These are phyloP conservation scores for Daubentonia madagascariensis DNA, from an alignment of 2,113 vertebrate species.

Conservation along the genomic window DNA sequence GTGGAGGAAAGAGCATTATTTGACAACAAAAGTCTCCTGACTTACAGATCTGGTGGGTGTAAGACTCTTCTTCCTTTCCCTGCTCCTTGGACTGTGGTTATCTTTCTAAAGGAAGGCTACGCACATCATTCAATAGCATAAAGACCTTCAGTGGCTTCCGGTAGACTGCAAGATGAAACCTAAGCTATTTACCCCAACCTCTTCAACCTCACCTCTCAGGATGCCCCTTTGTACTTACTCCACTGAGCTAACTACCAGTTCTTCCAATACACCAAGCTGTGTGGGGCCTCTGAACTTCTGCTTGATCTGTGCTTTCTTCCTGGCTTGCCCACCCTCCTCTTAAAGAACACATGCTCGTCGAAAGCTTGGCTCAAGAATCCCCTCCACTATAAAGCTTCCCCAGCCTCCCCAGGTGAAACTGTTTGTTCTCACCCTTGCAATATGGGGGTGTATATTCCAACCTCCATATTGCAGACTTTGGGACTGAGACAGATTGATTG, in stretches of 20 bases:
- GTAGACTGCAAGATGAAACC: neutral
- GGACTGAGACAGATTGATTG: neutral
- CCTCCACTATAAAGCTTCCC: neutral
- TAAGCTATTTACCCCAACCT: neutral
- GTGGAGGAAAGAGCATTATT: conserved; percentile 28
- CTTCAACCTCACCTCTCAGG: neutral
- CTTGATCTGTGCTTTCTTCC: neutral
- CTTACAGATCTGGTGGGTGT: neutral
- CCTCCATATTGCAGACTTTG: neutral
- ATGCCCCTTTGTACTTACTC: neutral
- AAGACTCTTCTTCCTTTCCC: neutral
- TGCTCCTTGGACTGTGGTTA: neutral
- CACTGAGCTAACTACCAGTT: neutral
- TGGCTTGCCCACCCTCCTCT: neutral
- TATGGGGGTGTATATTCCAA: neutral
- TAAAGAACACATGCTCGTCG: neutral
- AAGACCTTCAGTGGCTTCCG: neutral
- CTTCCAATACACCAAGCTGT: neutral
- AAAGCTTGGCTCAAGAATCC: neutral
- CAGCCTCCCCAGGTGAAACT: neutral
- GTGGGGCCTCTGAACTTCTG: neutral
- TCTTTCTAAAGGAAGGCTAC: neutral
- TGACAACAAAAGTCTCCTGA: conserved; percentile 40
- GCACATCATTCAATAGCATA: too few relatives aligned
- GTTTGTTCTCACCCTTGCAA: neutral